These are phyloP conservation scores for Tetropium fuscum DNA, from an alignment of 2,888 invertebrate genomes.

Conservation along the genomic window DNA sequence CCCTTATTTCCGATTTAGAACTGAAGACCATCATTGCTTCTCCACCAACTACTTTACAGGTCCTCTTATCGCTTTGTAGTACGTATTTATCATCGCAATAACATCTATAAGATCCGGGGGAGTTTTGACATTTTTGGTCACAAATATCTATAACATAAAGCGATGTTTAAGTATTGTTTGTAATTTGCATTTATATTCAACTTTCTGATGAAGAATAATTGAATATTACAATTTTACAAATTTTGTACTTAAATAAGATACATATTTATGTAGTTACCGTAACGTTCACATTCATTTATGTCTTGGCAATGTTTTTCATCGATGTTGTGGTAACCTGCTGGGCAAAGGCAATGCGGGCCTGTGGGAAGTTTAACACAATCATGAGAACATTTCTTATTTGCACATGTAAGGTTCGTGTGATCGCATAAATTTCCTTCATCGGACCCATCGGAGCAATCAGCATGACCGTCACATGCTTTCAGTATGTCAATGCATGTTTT, in stretches of 20 bases:
- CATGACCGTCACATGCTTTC: slow-evolving; percentile 69
- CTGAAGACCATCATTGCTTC: slow-evolving; percentile 79
- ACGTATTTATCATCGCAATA: slow-evolving; percentile 72
- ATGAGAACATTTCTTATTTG: slow-evolving; percentile 64
- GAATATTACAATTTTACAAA: too few species aligned
- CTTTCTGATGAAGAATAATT: too few species aligned
- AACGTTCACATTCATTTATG: slow-evolving; percentile 74
- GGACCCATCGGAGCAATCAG: slow-evolving; percentile 72
- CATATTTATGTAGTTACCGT: slow-evolving; percentile 63
- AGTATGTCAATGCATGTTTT: slow-evolving; percentile 68
- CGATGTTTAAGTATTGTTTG: too few species aligned
- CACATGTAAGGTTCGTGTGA: slow-evolving; percentile 45
- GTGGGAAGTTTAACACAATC: slow-evolving; percentile 65
- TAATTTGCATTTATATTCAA: too few species aligned
- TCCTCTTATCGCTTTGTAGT: slow-evolving; percentile 67
- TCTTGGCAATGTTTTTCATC: slow-evolving; percentile 69
- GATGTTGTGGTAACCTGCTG: slow-evolving; percentile 61
- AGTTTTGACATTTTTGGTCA: slow-evolving; percentile 77
- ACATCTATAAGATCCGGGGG: slow-evolving; percentile 72
- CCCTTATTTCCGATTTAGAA: slow-evolving; percentile 74
- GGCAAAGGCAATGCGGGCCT: slow-evolving; percentile 73
- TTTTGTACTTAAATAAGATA: too few species aligned
- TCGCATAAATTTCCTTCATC: slow-evolving; percentile 70
- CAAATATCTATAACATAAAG: slow-evolving; percentile 66
- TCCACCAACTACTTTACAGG: slow-evolving; percentile 70